phyloP scores from a whole-genome alignment of 2,888 invertebrate genomes.

The Carcina quercana region DNA sequence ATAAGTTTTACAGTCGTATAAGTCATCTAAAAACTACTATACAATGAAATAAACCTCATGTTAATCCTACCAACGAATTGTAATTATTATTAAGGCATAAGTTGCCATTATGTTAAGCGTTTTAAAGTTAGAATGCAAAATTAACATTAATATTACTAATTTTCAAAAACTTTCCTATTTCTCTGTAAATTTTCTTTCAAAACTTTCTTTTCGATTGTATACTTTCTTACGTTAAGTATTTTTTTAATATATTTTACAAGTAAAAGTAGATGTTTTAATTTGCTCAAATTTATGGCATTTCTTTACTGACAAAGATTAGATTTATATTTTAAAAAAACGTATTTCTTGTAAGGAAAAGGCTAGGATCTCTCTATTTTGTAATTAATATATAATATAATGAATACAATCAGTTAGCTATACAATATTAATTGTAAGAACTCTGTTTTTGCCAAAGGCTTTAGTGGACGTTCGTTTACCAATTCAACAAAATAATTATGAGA shows the following conservation, averaged over 20 bases:
- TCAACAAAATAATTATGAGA: no score
- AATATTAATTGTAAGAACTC: constrained; percentile 15
- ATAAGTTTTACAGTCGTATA: constrained; percentile 12
- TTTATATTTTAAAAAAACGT: constrained; percentile 19
- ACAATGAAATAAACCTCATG: constrained; percentile 32
- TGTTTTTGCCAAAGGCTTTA: constrained; percentile 35
- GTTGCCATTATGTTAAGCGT: background rate
- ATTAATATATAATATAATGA: constrained; percentile 4
- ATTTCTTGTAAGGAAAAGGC: constrained; percentile 31
- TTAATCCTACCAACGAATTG: constrained; percentile 50
- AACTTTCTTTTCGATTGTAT: no score
- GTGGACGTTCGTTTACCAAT: constrained; percentile 46
- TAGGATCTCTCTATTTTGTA: constrained; percentile 44
- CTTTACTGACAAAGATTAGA: constrained; percentile 50
- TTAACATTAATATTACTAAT: background rate
- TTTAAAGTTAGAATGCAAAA: no score
- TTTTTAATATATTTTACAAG: no score
- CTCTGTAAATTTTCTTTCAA: background rate
- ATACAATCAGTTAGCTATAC: background rate
- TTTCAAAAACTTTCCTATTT: constrained; percentile 4
- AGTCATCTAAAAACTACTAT: constrained; percentile 8
- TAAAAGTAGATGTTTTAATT: no score
- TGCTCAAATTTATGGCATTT: constrained; percentile 72
- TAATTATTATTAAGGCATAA: constrained; percentile 12
- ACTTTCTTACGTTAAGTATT: no score